Base-by-base conservation (phyloP, 1,140 invertebrate genomes). In the Physella acuta region DNA sequence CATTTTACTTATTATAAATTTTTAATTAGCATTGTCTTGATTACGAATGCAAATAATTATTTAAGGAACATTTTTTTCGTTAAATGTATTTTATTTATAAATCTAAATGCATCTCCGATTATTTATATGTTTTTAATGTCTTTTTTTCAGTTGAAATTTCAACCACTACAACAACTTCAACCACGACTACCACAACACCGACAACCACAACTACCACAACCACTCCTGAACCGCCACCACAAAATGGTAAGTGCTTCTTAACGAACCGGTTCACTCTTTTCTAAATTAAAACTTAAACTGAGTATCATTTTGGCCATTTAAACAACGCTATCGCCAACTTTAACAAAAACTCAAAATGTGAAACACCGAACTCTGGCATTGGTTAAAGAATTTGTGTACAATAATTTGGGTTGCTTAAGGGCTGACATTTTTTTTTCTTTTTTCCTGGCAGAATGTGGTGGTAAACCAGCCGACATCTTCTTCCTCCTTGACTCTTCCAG, bases 401-500 rank as follows among this genome's bases (percentile, higher is more conserved):
- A 16, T 24, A 17, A 4, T 39, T 59, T 30, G 60, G 36, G 31
- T 33, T 49, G 31, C 39, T 31, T 65, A 60, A 33, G 28, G n/a
- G 31, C 11, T 20, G 1, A 11, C 17, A 20, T 2, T n/a, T 5
- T 39, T 24, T 4, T 4, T 20, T 49, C 0, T 68, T 44, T 16
- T 39, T 0, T 55, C 24, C 39, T 44, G 60, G 39, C 73, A 79
- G 79, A 52, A 28, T 79, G 77, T 52, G 56, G 70, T 28, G 73
- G 75, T 20, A 74, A 73, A 34, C 77, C 79, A n/a, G 77, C 77
- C 2, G 79, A 79, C 34, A 70, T 80, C 16, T 75, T 77, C 58
- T 80, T 80, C 58, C 52, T 80, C 11, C 64, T 80, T 31, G 79
- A 80, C 34, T 72, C 75, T 1, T 80, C 79, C 2, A 72, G 73